Base-by-base conservation (phyloP, 2,888 invertebrate species). In the Ecliptopera silaceata region DNA sequence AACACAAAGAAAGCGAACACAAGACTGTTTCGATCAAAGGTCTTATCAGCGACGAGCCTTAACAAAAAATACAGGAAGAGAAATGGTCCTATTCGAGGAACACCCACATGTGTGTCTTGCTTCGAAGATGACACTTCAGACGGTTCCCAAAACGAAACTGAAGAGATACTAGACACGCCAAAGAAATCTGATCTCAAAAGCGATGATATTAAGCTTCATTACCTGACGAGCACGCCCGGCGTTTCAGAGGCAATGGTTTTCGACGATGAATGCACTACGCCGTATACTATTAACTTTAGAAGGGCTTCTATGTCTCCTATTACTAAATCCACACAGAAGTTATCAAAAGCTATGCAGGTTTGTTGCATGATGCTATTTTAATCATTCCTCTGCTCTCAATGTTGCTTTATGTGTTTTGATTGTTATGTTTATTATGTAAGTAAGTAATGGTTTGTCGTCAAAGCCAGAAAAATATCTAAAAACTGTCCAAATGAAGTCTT, bases 281-380 rank as follows among this genome's bases (percentile, higher is more conserved):
- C 92, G 0, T 91, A 89, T 43, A 75, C 84, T 4, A 77, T 82
- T 3, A 87, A 85, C 63, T 88, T 93, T 55, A 92, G 93, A 59
- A 92, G 96, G 68, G 95, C 95, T 36, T 96, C 96, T 34, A 96
- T 97, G 96, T 97, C 97, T 11, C 97, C 97, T 1, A 97, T 97
- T 52, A 97, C 97, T 0, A 95, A 96, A 70, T 97, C 97, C 0
- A 95, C 97, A 17, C 96, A 97, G 80, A 94, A 96, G 80, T 94
- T 97, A 94, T 94, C 96, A 0, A 95, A 95, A 80, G 95, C 96
- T 26, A 97, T 97, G 97, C 97, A 97, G 96, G 97, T 97, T 93
- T 87, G 91, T 84, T 56, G 60, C 61, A 61, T 61, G 61, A 22
- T 64, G 66, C 51, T 61, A 64, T 60, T 61, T 63, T 50, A 46